These are phyloP conservation scores for Laterallus jamaicensis DNA, from an alignment of 2,113 vertebrate species.

Conservation along the genomic window DNA sequence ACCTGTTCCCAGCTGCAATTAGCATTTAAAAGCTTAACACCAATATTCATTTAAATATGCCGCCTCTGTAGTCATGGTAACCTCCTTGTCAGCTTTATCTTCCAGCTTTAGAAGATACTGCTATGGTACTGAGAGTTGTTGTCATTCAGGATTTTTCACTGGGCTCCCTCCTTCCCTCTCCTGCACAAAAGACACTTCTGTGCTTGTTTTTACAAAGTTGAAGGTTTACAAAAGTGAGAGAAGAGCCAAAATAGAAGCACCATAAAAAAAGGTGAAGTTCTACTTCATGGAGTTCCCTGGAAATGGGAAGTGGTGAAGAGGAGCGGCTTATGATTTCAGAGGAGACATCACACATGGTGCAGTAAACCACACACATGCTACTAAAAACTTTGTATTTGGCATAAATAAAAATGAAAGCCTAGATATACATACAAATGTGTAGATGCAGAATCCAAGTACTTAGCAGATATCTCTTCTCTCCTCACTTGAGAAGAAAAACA, in stretches of 20 bases:
- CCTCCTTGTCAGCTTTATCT: constrained; percentile 32
- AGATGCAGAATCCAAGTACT: not conserved
- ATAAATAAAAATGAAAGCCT: not conserved
- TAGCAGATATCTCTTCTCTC: not conserved
- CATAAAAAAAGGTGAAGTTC: not conserved
- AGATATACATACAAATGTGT: not conserved
- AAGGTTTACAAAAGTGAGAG: not conserved
- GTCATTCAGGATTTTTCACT: constrained; percentile 12
- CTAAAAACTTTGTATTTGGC: not conserved
- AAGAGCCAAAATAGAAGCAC: not conserved
- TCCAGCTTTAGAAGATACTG: constrained; percentile 62
- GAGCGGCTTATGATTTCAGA: not conserved
- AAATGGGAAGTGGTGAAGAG: not conserved
- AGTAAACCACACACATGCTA: not conserved
- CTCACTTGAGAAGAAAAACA: constrained; percentile 3
- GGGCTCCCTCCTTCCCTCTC: not conserved
- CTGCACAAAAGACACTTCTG: not conserved
- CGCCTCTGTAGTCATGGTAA: constrained; percentile 76
- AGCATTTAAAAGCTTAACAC: constrained; percentile 71
- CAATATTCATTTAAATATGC: constrained; percentile 76
- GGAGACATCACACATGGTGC: not conserved
- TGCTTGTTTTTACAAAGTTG: not conserved
- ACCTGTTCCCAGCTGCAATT: constrained; percentile 60
- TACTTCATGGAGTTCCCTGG: not conserved
- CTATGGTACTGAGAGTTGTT: constrained; percentile 18